Percentiles rank a stretch among this genome's conserved stretches.
Evolutionary conservation across 2,797 vertebrate species (phyloP).

Genomic region (Microcaecilia unicolor): DNA sequence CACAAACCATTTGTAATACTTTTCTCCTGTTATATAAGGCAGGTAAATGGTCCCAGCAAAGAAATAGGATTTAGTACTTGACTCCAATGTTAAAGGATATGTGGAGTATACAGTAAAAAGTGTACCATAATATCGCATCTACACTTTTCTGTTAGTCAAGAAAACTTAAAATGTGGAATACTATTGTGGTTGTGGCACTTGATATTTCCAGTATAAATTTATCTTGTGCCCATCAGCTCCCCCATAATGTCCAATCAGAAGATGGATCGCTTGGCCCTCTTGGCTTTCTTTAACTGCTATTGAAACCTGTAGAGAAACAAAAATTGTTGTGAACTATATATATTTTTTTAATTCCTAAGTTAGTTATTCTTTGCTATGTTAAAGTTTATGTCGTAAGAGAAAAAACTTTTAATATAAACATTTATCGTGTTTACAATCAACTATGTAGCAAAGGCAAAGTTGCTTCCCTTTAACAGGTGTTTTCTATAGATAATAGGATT

Average conservation of each 20-base stretch:
- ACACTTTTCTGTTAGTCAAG: conserved; percentile 58
- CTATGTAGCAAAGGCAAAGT: no score
- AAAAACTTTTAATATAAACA: no score
- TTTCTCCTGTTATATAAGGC: conserved; percentile 68
- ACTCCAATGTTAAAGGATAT: conserved; percentile 45
- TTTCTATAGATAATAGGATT: no score
- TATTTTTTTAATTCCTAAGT: no score
- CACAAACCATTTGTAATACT: conserved; percentile 70
- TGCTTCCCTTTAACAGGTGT: no score
- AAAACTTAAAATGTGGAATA: conserved; percentile 39
- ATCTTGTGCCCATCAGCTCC: conserved; percentile 33
- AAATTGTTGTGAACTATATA: no score
- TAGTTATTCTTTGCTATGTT: no score
- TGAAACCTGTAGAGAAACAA: conserved; percentile 67
- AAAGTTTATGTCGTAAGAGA: no score
- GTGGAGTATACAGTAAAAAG: conserved; percentile 47
- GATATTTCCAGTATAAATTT: conserved; percentile 55
- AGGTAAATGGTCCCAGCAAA: conserved; percentile 76
- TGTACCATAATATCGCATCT: conserved; percentile 66
- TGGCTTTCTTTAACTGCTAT: conserved; percentile 78
- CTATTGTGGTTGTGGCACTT: conserved; percentile 64
- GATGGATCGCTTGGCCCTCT: conserved; percentile 81
- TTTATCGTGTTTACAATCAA: no score
- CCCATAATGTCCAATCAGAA: conserved; percentile 87
- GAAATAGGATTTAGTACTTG: conserved; percentile 48